Evolutionary conservation across 2,888 invertebrate species (phyloP), one percentile per base, ranked within the genome.

Genomic region (Leptopilina myrica): DNA sequence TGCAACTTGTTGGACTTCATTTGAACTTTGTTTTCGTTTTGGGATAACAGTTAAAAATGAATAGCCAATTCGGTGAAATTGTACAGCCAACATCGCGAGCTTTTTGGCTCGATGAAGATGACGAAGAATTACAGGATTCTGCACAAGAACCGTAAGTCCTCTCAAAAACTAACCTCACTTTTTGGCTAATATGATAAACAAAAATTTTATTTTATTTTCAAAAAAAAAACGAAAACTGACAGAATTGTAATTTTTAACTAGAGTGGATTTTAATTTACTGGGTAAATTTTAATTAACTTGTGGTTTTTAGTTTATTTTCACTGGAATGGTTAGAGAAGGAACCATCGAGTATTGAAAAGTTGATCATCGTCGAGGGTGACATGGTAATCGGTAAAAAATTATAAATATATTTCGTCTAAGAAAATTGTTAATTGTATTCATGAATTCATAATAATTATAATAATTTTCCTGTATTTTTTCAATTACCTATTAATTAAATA

Each of bases 51-150:
- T 20, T 33, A 14, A 59, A 73, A 40, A 89, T 90, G 90, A 88
- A 83, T 75, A 87, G 87, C 76, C 85, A 84, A 78, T 91, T 91
- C 78, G 91, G 91, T 64, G 91, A 89, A 86, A 87, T 90, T 66
- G 85, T 89, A 49, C 87, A 89, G 78, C 91, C 91, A 43, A 85
- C 85, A 56, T 91, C 91, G 2, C 86, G 91, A 79, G 91, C 91
- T 46, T 91, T 91, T 86, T 91, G 91, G 91, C 86, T 84, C 20
- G 89, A 88, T 11, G 89, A 90, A 20, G 90, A 91, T 8, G 90
- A 88, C 59, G 88, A 88, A 43, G 88, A 85, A 80, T 66, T 69
- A 12, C 43, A 62, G 15, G 83, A 83, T 15, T 79, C 49, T 78
- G 69, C 33, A 14, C 20, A 80, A 76, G 81, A 81, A 83, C 8